Percentiles rank a stretch among this genome's conserved stretches.
phyloP scores from a whole-genome alignment of 1,140 invertebrate species.

The Dryas iulia region DNA sequence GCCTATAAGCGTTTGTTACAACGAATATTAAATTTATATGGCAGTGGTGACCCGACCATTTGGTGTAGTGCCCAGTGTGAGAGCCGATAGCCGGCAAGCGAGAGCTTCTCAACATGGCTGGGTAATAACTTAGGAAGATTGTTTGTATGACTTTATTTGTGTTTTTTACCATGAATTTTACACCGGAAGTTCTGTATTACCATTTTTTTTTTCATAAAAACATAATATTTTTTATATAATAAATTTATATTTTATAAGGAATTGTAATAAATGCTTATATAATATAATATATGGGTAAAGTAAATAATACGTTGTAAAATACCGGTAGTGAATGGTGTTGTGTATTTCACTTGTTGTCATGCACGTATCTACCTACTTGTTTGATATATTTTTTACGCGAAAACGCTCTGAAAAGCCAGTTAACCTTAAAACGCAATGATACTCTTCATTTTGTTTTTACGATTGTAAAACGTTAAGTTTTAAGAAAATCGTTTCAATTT shows the following conservation, averaged over 20 bases:
- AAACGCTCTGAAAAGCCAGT: not conserved
- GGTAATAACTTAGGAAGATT: conserved; percentile 49
- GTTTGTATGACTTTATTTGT: not conserved
- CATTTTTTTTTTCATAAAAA: not conserved
- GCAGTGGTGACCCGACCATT: conserved; percentile 67
- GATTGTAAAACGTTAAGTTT: not conserved
- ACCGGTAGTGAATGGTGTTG: not conserved
- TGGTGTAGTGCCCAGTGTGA: conserved; percentile 61
- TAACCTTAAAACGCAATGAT: not conserved
- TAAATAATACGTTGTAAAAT: not conserved
- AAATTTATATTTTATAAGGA: not conserved
- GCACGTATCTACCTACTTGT: not conserved
- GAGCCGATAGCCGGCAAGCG: conserved; percentile 45
- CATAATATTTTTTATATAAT: not conserved
- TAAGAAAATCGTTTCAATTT: not conserved
- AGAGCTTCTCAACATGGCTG: conserved; percentile 57
- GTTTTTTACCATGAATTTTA: not conserved
- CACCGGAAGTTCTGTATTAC: not conserved
- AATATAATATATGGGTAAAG: not conserved
- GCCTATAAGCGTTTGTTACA: conserved; percentile 42
- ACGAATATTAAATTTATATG: conserved; percentile 65
- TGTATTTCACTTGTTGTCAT: not conserved
- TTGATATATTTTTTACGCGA: not conserved
- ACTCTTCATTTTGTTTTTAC: conserved; percentile 1
- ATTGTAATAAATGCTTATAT: not conserved